phyloP scores from a whole-genome alignment of 23 tunicate genomes.

The Halocynthia aurantium region DNA sequence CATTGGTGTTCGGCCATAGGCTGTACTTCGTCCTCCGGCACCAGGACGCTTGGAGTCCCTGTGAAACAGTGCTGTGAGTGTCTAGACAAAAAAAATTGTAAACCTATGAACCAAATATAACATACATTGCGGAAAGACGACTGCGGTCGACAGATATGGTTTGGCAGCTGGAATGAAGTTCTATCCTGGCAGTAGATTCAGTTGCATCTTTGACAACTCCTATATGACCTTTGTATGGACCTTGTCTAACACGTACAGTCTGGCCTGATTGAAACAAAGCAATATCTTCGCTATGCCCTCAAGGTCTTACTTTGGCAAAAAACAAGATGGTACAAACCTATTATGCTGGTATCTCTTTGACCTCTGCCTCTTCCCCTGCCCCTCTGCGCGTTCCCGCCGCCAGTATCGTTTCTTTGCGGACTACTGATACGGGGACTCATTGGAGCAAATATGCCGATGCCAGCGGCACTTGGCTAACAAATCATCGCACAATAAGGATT shows the following conservation, averaged over 20 bases:
- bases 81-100: too few relatives aligned
- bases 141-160: constrained; percentile 88
- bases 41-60: constrained; percentile 1
- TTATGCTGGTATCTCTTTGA: constrained; percentile 81
- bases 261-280: constrained; percentile 36
- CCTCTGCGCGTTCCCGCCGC: constrained; percentile 26
- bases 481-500: not conserved
- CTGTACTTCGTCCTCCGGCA: constrained; percentile 28
- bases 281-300: too few relatives aligned
- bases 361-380: constrained; percentile 87
- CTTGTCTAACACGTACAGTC: constrained; percentile 91
- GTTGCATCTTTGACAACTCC: constrained; percentile 99
- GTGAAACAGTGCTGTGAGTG: too few relatives aligned
- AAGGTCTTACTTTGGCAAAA: too few relatives aligned
- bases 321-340: constrained; percentile 45
- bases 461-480: constrained; percentile 44
- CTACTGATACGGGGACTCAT: constrained; percentile 84
- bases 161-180: constrained; percentile 93
- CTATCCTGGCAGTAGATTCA: constrained; percentile 87
- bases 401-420: constrained; percentile 43
- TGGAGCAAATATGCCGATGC: constrained; percentile 51
- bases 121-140: constrained; percentile 67
- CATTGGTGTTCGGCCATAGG: constrained; percentile 63
- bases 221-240: constrained; percentile 98
- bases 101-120: not conserved